A percentile compares a stretch with the other conserved stretches of the same genome.
phyloP scores from a whole-genome alignment of 92 coral and sea anemone genomes.

The Anthopleura xanthogrammica region DNA sequence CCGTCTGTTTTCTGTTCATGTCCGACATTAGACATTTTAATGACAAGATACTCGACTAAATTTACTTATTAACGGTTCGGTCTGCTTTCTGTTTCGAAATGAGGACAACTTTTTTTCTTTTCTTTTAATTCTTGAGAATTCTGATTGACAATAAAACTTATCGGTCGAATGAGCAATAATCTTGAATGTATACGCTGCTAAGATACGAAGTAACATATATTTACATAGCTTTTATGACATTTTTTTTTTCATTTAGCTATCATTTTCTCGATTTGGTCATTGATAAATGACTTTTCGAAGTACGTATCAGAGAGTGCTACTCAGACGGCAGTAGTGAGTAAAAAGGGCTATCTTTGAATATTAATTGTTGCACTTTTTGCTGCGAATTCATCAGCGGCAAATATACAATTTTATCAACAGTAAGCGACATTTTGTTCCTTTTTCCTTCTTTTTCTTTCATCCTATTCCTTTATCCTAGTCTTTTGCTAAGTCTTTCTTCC shows the following conservation, averaged over 20 bases:
- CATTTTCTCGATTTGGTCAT: not conserved
- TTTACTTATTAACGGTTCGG: too few relatives aligned
- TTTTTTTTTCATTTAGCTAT: not conserved
- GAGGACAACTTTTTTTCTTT: too few relatives aligned
- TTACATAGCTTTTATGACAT: not conserved
- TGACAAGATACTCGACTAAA: too few relatives aligned
- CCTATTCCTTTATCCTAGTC: not conserved
- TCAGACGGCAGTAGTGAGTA: too few relatives aligned
- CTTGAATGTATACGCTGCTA: not conserved
- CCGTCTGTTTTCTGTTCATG: too few relatives aligned
- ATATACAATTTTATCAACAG: too few relatives aligned
- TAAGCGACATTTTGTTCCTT: not conserved
- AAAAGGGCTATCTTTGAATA: too few relatives aligned
- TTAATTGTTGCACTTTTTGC: too few relatives aligned
- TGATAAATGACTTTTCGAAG: not conserved
- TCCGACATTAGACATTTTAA: too few relatives aligned
- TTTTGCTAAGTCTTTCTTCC: too few relatives aligned
- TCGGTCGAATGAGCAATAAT: not conserved
- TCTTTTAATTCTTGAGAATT: too few relatives aligned
- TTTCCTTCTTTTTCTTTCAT: not conserved
- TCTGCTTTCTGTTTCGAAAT: too few relatives aligned
- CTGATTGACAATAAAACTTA: not conserved
- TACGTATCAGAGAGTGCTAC: not conserved
- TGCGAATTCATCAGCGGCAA: not conserved
- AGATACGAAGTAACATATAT: not conserved